These are phyloP conservation scores for Dione juno DNA, from an alignment of 2,888 invertebrate species.

Conservation along the genomic window DNA sequence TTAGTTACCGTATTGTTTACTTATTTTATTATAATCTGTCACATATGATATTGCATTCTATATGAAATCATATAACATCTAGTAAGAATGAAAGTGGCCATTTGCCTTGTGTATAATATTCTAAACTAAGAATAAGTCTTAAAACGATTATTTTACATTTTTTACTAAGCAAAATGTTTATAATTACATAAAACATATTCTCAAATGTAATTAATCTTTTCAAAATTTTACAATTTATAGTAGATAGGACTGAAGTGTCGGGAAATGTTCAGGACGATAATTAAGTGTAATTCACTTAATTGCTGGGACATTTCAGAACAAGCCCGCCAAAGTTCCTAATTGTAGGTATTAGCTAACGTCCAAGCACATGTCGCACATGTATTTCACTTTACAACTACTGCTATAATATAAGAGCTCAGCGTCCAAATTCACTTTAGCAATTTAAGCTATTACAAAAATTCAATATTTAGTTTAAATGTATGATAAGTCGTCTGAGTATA, in stretches of 20 bases:
- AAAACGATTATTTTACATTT: no score
- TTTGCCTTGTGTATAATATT: no score
- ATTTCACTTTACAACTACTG: constrained; percentile 33
- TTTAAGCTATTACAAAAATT: neutral
- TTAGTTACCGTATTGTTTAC: no score
- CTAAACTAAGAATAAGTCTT: no score
- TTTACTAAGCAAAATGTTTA: no score
- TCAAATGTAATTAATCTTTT: neutral
- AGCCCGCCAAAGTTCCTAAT: constrained; percentile 37
- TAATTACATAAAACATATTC: no score
- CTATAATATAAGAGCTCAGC: constrained; percentile 22
- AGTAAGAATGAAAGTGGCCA: no score
- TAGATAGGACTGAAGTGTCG: neutral
- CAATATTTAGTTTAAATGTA: no score
- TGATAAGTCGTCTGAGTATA: no score
- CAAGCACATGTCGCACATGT: constrained; percentile 37
- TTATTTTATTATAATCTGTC: no score
- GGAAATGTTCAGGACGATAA: constrained; percentile 16
- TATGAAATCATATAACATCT: no score
- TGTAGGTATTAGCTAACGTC: constrained; percentile 32
- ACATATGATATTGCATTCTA: no score
- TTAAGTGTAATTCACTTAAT: constrained; percentile 28
- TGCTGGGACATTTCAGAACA: constrained; percentile 31
- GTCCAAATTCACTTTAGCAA: neutral
- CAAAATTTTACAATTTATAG: neutral